A percentile compares a stretch with the other conserved stretches of the same genome.
Evolutionary conservation across 2,888 invertebrate genomes (phyloP).

Genomic region (Bellardia bayeri): DNA sequence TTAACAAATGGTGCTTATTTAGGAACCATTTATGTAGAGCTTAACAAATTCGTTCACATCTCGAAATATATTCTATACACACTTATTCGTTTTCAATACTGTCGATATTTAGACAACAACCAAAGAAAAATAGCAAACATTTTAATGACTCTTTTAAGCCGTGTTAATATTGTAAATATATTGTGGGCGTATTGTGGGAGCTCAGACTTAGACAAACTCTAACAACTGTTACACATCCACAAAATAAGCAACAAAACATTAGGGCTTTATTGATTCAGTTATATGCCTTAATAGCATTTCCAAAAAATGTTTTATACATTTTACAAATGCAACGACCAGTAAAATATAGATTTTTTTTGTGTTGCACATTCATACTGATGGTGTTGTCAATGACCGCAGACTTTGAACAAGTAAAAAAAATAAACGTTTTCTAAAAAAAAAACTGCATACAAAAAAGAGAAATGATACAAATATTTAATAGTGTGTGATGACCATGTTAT

Average conservation of each 20-base stretch:
- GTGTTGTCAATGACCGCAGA: slow-evolving; percentile 76
- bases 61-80: not conserved
- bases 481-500: slow-evolving; percentile 39
- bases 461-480: slow-evolving; percentile 50
- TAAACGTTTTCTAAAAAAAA: slow-evolving; percentile 71
- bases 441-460: not conserved
- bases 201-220: not conserved
- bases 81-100: not conserved
- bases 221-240: not conserved
- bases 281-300: not conserved
- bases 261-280: slow-evolving; percentile 22
- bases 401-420: slow-evolving; percentile 80
- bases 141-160: slow-evolving; percentile 34
- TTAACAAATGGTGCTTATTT: no score
- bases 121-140: not conserved
- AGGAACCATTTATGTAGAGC: not conserved
- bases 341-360: slow-evolving; percentile 5
- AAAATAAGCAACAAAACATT: slow-evolving; percentile 13
- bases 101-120: slow-evolving; percentile 18
- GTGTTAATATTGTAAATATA: not conserved
- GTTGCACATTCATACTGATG: not conserved
- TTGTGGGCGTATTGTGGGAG: not conserved
- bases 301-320: slow-evolving; percentile 18
- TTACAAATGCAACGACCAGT: not conserved
- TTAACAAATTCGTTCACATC: not conserved